These are phyloP conservation scores for Calidris pugnax DNA, from an alignment of 2,113 vertebrate species.

Conservation along the genomic window DNA sequence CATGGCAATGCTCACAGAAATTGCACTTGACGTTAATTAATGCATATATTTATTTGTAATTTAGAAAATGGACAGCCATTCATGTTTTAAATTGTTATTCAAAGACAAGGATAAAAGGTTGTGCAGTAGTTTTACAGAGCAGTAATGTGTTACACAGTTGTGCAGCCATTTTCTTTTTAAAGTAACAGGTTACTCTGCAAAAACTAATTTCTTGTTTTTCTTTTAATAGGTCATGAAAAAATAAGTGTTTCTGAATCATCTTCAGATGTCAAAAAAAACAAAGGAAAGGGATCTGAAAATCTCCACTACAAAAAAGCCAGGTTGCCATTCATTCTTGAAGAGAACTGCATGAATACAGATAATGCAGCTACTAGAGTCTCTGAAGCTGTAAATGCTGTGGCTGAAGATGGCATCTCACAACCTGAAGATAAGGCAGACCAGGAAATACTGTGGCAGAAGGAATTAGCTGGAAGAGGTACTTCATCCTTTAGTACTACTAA, in stretches of 20 bases:
- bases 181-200: background rate
- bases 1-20: background rate
- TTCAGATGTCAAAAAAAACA: constrained; percentile 73
- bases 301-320: constrained; percentile 69
- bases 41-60: background rate
- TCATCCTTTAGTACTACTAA: background rate
- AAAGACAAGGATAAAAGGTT: background rate
- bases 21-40: background rate
- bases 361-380: background rate
- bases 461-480: background rate
- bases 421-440: constrained; percentile 1
- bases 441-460: constrained; percentile 11
- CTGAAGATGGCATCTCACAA: constrained; percentile 48
- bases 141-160: background rate
- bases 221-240: constrained; percentile 70
- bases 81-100: background rate
- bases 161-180: background rate
- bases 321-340: constrained; percentile 31
- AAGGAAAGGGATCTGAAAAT: constrained; percentile 61
- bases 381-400: constrained; percentile 59
- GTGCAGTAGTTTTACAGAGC: background rate
- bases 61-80: background rate
- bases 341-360: constrained; percentile 9
- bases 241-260: constrained; percentile 40
- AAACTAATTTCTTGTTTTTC: constrained; percentile 1